phyloP scores from a whole-genome alignment of 1,140 invertebrate species.

The Pomacea maculata region DNA sequence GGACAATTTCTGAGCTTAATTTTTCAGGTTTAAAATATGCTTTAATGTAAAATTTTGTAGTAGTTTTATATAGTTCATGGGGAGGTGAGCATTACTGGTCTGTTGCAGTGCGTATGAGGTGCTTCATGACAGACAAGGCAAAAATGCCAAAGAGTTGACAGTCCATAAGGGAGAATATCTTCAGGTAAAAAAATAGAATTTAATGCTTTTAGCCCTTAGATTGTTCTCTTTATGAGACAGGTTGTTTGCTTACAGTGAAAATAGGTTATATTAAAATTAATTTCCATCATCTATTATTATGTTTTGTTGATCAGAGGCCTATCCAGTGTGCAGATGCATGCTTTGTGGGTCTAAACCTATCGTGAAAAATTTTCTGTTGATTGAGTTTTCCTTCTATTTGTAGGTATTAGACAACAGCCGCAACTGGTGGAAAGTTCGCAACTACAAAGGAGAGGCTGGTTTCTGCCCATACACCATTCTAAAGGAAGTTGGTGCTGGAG shows the following conservation, averaged over 20 bases:
- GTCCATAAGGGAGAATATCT: constrained; percentile 94
- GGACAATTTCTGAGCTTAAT: no score
- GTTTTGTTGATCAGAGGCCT: neutral
- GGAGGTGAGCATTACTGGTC: neutral
- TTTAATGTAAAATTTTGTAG: no score
- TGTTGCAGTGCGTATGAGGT: constrained; percentile 57
- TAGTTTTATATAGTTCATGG: no score
- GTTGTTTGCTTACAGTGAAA: neutral
- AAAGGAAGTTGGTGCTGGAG: constrained; percentile 63
- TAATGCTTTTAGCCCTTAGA: neutral
- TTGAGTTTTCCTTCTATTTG: neutral
- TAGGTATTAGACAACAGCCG: constrained; percentile 84
- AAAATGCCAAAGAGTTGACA: constrained; percentile 95
- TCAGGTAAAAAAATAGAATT: constrained; percentile 74
- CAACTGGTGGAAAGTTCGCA: constrained; percentile 99
- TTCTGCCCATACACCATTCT: constrained; percentile 99
- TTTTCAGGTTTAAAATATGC: no score
- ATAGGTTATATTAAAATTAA: no score
- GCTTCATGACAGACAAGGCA: constrained; percentile 57
- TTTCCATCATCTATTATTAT: no score
- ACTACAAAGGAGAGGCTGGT: constrained; percentile 82
- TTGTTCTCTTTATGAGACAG: no score
- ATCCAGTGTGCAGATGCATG: no score
- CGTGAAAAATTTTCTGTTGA: no score
- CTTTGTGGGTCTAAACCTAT: no score